These are phyloP conservation scores for Aromia moschata DNA, from an alignment of 2,888 invertebrate genomes.

Conservation along the genomic window DNA sequence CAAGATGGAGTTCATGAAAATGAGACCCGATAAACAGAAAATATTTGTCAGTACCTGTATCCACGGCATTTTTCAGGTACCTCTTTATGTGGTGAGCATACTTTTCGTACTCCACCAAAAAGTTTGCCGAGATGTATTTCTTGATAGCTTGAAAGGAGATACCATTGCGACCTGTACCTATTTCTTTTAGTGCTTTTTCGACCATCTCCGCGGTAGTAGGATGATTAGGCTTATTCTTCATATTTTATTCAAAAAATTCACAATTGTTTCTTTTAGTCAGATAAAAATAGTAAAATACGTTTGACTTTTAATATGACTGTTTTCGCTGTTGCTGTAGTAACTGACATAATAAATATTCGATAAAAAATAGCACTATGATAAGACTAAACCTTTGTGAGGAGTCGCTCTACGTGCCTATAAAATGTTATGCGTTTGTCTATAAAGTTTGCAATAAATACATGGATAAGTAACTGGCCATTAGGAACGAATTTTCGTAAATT, in stretches of 20 bases:
- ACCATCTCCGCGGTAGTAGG: not conserved
- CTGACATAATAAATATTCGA: too few relatives aligned
- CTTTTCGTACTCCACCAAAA: not conserved
- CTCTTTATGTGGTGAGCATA: not conserved
- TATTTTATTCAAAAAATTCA: conserved; percentile 1
- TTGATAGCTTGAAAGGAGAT: conserved; percentile 1
- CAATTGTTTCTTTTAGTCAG: too few relatives aligned
- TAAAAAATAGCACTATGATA: too few relatives aligned
- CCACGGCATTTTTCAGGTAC: conserved; percentile 6
- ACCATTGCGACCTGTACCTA: not conserved
- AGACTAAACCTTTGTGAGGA: too few relatives aligned
- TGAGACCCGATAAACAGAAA: not conserved
- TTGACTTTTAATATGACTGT: too few relatives aligned
- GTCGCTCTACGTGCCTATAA: too few relatives aligned
- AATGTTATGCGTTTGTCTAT: too few relatives aligned
- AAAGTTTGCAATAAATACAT: too few relatives aligned
- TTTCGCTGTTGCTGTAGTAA: too few relatives aligned
- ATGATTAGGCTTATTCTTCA: not conserved
- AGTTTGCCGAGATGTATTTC: not conserved
- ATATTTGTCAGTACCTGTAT: not conserved
- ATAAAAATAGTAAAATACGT: too few relatives aligned
- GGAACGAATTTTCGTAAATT: too few relatives aligned
- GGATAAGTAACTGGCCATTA: too few relatives aligned
- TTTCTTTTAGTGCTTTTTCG: not conserved
- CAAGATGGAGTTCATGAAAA: not conserved